A percentile compares a stretch with the other conserved stretches of the same genome.
Conservation (phyloP, 2,797 vertebrate genomes). For the Decapterus maruadsi region DNA sequence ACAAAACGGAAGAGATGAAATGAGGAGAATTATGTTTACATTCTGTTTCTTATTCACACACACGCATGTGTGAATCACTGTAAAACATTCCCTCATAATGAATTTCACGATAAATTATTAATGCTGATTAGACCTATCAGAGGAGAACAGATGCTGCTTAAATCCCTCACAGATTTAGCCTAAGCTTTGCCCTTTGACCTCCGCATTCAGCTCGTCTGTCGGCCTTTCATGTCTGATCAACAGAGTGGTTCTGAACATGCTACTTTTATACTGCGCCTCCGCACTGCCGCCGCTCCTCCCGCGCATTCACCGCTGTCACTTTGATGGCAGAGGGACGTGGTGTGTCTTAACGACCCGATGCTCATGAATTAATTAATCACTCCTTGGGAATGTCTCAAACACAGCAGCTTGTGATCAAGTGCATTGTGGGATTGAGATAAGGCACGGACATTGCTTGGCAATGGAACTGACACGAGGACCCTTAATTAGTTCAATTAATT, state of each 20-base stretch:
- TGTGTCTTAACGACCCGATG: constrained; percentile 54
- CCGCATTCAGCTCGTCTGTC: constrained; percentile 31
- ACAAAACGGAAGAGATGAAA: constrained; percentile 61
- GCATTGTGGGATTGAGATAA: constrained; percentile 83
- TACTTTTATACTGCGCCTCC: constrained; percentile 25
- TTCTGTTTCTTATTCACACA: constrained; percentile 40
- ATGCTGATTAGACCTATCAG: constrained; percentile 56
- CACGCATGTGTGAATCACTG: neutral
- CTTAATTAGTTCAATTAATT: constrained; percentile 86
- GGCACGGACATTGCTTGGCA: constrained; percentile 76
- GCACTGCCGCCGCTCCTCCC: constrained; percentile 11
- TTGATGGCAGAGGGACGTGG: constrained; percentile 64
- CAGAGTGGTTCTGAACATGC: constrained; percentile 41
- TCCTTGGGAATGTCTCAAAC: constrained; percentile 73
- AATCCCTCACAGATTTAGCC: constrained; percentile 50
- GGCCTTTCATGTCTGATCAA: constrained; percentile 59
- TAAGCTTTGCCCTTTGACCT: constrained; percentile 59
- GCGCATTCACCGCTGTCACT: constrained; percentile 45
- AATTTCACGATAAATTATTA: constrained; percentile 44
- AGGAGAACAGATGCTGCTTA: constrained; percentile 45
- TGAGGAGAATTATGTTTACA: constrained; percentile 50
- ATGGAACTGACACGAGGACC: constrained; percentile 76
- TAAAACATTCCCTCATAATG: constrained; percentile 21
- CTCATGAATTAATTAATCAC: constrained; percentile 79
- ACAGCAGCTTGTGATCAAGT: constrained; percentile 81